Conservation (phyloP, 2,888 invertebrate genomes). For the Falcaria lacertinaria region DNA sequence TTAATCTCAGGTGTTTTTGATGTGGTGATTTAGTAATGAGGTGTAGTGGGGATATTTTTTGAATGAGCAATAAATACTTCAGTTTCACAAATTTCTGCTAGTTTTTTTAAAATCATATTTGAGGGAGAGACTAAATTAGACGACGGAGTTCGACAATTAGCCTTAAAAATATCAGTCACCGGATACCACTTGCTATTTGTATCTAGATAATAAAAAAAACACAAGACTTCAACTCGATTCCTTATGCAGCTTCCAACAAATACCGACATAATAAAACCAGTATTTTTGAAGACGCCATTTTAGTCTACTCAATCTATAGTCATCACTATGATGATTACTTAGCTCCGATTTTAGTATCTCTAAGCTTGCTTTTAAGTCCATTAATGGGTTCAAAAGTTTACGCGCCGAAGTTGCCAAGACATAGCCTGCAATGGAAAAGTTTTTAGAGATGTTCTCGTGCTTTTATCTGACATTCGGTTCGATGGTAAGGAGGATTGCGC, state of each 20-base stretch:
- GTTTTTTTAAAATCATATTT: too few species aligned
- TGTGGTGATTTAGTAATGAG: not conserved
- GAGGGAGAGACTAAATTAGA: too few species aligned
- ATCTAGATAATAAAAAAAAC: not conserved
- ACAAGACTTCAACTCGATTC: slow-evolving; percentile 7
- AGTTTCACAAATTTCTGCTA: too few species aligned
- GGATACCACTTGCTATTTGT: not conserved
- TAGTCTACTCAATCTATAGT: slow-evolving; percentile 65
- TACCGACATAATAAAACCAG: slow-evolving; percentile 59
- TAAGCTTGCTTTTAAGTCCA: slow-evolving; percentile 14
- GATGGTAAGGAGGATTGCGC: slow-evolving; percentile 37
- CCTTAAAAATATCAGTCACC: too few species aligned
- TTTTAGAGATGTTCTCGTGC: slow-evolving; percentile 10
- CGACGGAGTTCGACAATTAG: too few species aligned
- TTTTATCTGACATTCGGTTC: slow-evolving; percentile 20
- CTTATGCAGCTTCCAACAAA: slow-evolving; percentile 45
- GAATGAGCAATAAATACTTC: too few species aligned
- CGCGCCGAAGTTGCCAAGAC: not conserved
- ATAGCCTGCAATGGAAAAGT: slow-evolving; percentile 30
- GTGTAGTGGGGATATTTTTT: not conserved
- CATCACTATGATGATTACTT: slow-evolving; percentile 48
- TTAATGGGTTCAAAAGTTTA: slow-evolving; percentile 12
- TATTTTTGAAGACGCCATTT: slow-evolving; percentile 72
- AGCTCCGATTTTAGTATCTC: slow-evolving; percentile 10
- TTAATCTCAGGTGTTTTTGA: too few species aligned